These are phyloP conservation scores for Megamerina dolium DNA, from an alignment of 2,888 invertebrate genomes.

Conservation along the genomic window DNA sequence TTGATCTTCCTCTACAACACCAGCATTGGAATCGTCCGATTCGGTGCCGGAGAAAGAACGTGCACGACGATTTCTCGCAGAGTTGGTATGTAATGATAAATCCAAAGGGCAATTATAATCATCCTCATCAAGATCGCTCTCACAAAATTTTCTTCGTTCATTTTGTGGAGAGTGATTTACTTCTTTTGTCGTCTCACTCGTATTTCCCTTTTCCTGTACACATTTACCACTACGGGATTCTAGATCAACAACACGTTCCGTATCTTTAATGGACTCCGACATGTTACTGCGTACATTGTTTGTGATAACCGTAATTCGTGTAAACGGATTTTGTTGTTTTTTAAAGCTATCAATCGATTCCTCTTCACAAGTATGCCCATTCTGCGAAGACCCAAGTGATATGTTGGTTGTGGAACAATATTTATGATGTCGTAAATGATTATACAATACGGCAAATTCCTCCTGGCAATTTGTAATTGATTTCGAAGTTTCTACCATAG, in stretches of 20 bases:
- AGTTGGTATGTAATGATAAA: conserved; percentile 57
- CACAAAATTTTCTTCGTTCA: conserved; percentile 6
- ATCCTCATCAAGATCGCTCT: conserved; percentile 32
- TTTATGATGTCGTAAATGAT: conserved; percentile 41
- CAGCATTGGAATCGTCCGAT: conserved; percentile 63
- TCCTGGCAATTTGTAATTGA: conserved; percentile 32
- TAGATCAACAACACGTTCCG: background rate
- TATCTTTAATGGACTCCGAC: no score
- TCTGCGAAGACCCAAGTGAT: conserved; percentile 10
- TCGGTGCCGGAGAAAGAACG: conserved; percentile 47
- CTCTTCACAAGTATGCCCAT: background rate
- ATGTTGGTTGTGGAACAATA: conserved; percentile 8
- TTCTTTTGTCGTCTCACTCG: background rate
- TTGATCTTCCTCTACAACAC: conserved; percentile 49
- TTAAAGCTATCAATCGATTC: background rate
- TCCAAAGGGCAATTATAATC: conserved; percentile 71
- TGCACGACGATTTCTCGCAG: conserved; percentile 22
- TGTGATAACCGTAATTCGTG: conserved; percentile 5
- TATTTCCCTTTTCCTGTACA: background rate
- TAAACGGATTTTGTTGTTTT: conserved; percentile 1
- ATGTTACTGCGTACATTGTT: conserved; percentile 11
- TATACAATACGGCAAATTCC: conserved; percentile 44
- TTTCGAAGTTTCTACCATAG: no score
- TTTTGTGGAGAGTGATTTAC: background rate
- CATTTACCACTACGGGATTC: background rate